Evolutionary conservation across 2,113 vertebrate species (phyloP).

Genomic region (Crotalus horridus): DNA sequence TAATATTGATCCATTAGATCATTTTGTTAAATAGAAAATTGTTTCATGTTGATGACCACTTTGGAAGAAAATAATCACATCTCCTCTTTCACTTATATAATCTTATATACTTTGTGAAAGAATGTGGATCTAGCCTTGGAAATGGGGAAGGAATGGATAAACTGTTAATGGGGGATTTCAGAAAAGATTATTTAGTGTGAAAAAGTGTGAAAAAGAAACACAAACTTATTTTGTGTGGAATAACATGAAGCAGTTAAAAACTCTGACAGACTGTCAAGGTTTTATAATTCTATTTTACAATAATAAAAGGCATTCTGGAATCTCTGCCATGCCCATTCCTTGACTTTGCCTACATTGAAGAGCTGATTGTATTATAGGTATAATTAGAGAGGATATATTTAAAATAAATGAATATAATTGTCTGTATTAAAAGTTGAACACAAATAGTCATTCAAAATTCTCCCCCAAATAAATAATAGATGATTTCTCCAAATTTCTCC

Average conservation of each 20-base stretch:
- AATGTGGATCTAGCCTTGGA: background rate
- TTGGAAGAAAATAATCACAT: background rate
- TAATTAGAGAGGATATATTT: background rate
- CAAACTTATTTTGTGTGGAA: background rate
- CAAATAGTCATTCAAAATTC: background rate
- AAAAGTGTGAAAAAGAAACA: background rate
- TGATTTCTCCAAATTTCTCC: background rate
- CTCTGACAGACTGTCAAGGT: background rate
- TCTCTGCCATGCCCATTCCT: background rate
- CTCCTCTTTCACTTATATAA: background rate
- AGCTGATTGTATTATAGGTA: background rate
- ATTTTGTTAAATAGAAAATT: background rate
- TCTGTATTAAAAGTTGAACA: background rate
- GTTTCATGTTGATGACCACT: background rate
- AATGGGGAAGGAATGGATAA: background rate
- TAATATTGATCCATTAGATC: background rate
- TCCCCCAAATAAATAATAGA: background rate
- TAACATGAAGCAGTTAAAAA: background rate
- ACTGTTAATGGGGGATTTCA: background rate
- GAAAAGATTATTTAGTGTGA: background rate
- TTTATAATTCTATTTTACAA: background rate
- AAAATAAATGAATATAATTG: background rate
- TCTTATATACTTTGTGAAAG: background rate
- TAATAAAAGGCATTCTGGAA: background rate
- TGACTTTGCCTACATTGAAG: background rate